Evolutionary conservation across 2,797 vertebrate genomes (phyloP).

Genomic region (Bovichtus variegatus): DNA sequence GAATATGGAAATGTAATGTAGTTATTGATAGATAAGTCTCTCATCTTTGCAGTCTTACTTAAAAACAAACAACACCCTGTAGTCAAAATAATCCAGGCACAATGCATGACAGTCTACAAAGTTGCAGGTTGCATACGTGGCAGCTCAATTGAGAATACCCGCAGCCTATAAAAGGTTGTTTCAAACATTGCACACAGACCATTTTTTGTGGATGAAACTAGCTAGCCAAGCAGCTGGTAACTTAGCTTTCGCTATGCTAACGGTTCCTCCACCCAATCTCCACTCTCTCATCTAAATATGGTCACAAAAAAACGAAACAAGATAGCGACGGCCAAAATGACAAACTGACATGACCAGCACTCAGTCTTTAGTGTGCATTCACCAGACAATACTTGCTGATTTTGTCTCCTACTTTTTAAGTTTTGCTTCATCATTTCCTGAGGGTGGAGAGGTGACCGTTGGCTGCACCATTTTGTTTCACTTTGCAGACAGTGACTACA

Average conservation of each 20-base stretch:
- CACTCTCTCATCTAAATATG: too few relatives aligned
- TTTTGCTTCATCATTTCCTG: slow-evolving; percentile 43
- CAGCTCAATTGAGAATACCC: not conserved
- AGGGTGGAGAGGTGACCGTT: slow-evolving; percentile 33
- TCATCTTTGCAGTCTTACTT: not conserved
- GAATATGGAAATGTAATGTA: not conserved
- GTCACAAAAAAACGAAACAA: too few relatives aligned
- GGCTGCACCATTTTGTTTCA: slow-evolving; percentile 10
- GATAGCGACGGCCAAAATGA: too few relatives aligned
- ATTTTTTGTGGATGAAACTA: too few relatives aligned
- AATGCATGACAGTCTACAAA: not conserved
- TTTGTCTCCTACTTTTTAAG: slow-evolving; percentile 10
- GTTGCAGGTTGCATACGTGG: not conserved
- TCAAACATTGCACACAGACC: too few relatives aligned
- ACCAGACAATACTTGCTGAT: not conserved
- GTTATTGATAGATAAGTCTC: not conserved
- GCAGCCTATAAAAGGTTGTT: too few relatives aligned
- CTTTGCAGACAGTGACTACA: slow-evolving; percentile 10
- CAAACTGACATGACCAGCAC: not conserved
- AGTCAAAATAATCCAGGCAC: not conserved
- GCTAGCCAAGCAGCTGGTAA: too few relatives aligned
- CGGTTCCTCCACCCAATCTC: too few relatives aligned
- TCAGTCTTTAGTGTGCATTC: not conserved
- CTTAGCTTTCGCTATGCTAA: too few relatives aligned
- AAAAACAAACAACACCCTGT: not conserved